Conservation (phyloP, 2,888 invertebrate species). For the Pecten maximus region DNA sequence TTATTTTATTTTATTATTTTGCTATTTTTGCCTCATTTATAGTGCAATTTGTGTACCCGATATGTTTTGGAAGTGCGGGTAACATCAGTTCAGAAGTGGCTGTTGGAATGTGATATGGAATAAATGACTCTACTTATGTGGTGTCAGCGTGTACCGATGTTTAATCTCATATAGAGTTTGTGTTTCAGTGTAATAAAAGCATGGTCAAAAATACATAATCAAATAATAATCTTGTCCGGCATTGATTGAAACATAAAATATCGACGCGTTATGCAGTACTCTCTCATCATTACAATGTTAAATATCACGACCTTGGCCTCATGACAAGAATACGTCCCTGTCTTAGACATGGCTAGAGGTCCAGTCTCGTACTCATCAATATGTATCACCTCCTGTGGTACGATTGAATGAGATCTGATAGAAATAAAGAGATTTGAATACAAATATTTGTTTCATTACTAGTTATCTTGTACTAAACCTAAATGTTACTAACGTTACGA, state of each 20-base stretch:
- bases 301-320: not conserved
- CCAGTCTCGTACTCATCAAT: not conserved
- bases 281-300: not conserved
- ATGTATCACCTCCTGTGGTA: not conserved
- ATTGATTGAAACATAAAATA: not conserved
- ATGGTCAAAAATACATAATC: no score
- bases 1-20: no score
- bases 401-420: not conserved
- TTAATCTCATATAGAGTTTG: no score
- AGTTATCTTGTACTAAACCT: not conserved
- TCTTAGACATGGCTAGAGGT: not conserved
- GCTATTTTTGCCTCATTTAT: no score
- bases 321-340: not conserved
- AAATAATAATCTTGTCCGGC: no score
- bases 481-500: constrained; percentile 1
- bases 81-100: no score
- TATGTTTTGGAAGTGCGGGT: no score
- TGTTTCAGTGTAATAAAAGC: no score
- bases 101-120: no score
- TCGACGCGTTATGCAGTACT: not conserved
- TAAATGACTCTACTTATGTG: no score
- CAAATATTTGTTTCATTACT: constrained; percentile 13
- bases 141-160: no score
- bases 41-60: no score
- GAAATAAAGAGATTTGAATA: constrained; percentile 33